Base-by-base conservation (phyloP, 2,888 invertebrate species). In the Prionchulus punctatus region DNA sequence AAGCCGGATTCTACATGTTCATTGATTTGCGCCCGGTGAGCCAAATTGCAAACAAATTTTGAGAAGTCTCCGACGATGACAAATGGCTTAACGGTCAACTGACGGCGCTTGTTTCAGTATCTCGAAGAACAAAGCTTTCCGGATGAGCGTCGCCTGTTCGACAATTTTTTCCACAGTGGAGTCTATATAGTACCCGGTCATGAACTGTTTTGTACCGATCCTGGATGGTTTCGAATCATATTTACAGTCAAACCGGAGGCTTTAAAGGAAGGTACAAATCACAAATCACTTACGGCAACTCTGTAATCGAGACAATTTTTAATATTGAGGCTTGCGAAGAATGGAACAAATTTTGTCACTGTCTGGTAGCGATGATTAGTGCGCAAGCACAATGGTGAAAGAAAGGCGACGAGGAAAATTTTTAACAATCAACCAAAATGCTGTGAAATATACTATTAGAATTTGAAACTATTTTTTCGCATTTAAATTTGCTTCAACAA, bases 221-320 rank as follows among this genome's bases (percentile, higher is more conserved):
- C 65, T 4, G 70, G 70, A 36, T 69, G 68, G 68, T 68, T 70
- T 58, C 59, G 69, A 21, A 58, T 70, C 23, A 64, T 66, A n/a
- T 65, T 65, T 55, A 61, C 67, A 2, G 62, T 64, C 21, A 55
- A 62, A 1, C 59, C 61, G 54, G 56, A 60, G 31, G 60, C 61
- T 30, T 60, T 70, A n/a, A 53, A 62, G 53, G 64, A 64, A 61
- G 69, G 70, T 65, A n/a, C n/a, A n/a, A n/a, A n/a, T n/a, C n/a
- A n/a, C n/a, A n/a, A n/a, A n/a, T n/a, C n/a, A n/a, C n/a, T n/a
- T n/a, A n/a, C n/a, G n/a, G n/a, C n/a, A n/a, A n/a, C n/a, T n/a
- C n/a, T n/a, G n/a, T n/a, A n/a, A n/a, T n/a, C n/a, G n/a, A n/a
- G n/a, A n/a, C n/a, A n/a, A n/a, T n/a, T n/a, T n/a, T n/a, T n/a